Evolutionary conservation across 2,113 vertebrate genomes (phyloP), one percentile per base, ranked within the genome.

Genomic region (Phaethornis superciliosus): DNA sequence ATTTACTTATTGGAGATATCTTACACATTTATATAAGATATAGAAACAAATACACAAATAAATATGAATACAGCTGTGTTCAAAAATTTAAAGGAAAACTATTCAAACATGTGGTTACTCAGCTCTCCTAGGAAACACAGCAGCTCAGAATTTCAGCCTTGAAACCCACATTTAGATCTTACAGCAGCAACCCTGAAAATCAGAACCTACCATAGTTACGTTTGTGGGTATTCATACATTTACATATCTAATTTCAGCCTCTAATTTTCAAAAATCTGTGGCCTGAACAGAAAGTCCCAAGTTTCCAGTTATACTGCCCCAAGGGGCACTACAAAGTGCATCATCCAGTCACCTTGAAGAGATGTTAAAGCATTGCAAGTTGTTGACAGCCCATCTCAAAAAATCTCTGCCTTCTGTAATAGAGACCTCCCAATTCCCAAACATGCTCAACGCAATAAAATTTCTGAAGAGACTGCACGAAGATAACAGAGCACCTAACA

Each of bases 381-480:
- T 87, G 74, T 62, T 88, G 91, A 88, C 79, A 95, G 56, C 51
- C 74, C 68, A 44, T 59, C 81, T 94, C 81, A 89, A 91, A 91
- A 93, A 94, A 49, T 47, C 70, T 87, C 74, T 80, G 74, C 17
- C 11, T 92, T 86, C 46, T 55, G 78, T 74, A 87, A 92, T 82
- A 92, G 89, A 80, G 59, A 72, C 42, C 5, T 90, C 63, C 30
- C 77, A 81, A 89, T 77, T 91, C 95, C 94, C 89, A 87, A 65
- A 63, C 67, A 79, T 10, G 28, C 46, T 87, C 87, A 88, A 75
- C 19, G 52, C 40, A 95, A 93, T 92, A 94, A 78, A 62, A 82
- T 87, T 89, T 82, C 74, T 77, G 55, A 88, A 72, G 42, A 87
- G 51, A 63, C 75, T 46, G 63, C 42, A 72, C 82, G 54, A 89